Evolutionary conservation across 2,797 vertebrate genomes (phyloP).

Genomic region (Gallirallus australis): DNA sequence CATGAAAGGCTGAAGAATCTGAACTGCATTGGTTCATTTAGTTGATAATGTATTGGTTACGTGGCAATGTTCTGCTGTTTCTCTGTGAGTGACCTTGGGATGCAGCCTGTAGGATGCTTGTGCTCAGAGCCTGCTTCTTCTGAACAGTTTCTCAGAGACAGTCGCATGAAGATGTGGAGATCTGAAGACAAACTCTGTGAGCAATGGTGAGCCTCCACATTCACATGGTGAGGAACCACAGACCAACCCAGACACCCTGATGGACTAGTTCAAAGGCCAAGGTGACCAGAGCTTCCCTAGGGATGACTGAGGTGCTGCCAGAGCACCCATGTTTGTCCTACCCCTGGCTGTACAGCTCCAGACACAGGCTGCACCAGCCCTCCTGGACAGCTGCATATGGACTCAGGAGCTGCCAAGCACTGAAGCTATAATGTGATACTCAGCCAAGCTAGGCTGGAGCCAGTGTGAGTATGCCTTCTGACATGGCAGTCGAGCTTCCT

Average conservation of each 20-base stretch:
- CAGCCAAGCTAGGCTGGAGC: background rate
- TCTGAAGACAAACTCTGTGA: background rate
- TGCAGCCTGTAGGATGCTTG: background rate
- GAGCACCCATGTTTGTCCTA: background rate
- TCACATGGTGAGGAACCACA: background rate
- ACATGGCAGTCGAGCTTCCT: background rate
- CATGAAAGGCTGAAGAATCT: background rate
- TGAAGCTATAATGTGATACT: fast-evolving
- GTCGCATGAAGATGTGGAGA: no score
- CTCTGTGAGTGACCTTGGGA: background rate
- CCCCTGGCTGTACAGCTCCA: background rate
- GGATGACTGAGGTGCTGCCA: background rate
- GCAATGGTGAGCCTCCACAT: background rate
- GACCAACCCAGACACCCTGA: background rate
- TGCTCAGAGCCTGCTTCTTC: background rate
- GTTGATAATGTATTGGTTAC: background rate
- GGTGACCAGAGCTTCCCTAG: background rate
- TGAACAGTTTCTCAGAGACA: background rate
- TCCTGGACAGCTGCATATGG: background rate
- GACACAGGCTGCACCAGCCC: background rate
- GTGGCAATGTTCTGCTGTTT: background rate
- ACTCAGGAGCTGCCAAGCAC: background rate
- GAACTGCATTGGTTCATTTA: background rate
- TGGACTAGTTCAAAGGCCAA: background rate
- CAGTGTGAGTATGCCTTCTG: background rate